Conservation (phyloP, 2,797 vertebrate genomes). For the Cheirogaleus major region DNA sequence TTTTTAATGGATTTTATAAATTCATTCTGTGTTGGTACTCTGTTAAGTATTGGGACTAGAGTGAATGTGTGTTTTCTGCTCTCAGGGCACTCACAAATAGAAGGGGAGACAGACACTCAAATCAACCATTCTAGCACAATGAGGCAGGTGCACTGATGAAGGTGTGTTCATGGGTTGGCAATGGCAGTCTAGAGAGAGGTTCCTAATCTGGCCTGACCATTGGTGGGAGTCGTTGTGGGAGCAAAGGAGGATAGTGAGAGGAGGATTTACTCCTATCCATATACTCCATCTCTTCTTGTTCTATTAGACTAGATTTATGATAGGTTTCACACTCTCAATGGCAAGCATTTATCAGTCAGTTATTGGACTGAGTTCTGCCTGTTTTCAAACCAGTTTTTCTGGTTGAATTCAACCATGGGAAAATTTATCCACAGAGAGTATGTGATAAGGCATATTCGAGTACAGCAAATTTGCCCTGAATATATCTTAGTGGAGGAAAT, state of each 20-base stretch:
- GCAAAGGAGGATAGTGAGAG: background rate
- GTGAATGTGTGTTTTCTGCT: background rate
- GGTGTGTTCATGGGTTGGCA: rapidly evolving
- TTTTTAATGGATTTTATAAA: background rate
- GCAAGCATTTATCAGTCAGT: conserved; percentile 45
- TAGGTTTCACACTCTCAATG: background rate
- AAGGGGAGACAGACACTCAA: background rate
- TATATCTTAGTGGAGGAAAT: background rate
- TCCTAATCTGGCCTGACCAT: background rate
- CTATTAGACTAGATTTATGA: background rate
- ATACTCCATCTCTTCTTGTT: background rate
- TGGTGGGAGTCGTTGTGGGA: background rate
- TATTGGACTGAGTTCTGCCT: conserved; percentile 29
- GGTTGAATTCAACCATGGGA: background rate
- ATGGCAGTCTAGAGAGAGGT: background rate
- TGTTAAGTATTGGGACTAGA: background rate
- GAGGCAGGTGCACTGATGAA: background rate
- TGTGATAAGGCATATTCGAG: background rate
- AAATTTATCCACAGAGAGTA: background rate
- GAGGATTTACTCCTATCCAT: background rate
- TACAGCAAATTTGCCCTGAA: background rate
- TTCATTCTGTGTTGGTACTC: background rate
- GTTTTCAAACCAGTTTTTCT: conserved; percentile 40
- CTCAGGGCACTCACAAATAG: background rate
- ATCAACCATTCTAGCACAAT: background rate